Base-by-base conservation (phyloP, 2,797 vertebrate genomes). In the Hirundo rustica region DNA sequence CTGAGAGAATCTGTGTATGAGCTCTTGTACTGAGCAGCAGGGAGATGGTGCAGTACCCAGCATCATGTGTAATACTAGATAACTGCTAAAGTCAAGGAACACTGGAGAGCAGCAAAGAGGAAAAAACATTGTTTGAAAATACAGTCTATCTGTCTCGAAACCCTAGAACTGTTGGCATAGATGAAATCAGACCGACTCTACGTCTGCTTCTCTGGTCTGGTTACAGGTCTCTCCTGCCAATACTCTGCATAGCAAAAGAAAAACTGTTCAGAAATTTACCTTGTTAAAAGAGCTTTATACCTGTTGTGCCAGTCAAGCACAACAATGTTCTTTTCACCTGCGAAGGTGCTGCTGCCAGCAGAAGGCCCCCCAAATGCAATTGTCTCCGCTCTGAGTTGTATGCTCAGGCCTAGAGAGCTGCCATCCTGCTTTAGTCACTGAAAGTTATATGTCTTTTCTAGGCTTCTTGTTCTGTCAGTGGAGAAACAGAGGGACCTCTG, bases 131-230 rank as follows among this genome's bases (percentile, higher is more conserved):
- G 89, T 91, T 94, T 94, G 80, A 90, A 95, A 95, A 96, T 87
- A 88, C 74, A 79, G 71, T 45, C 83, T 93, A 60, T 92, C 80
- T 92, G 48, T 51, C 76, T 76, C 82, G 91, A 96, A 97, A 96
- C 74, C 72, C 65, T 95, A 96, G 93, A 94, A 76, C 48, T 74
- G 38, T 55, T 65, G 91, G 70, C 47, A 22, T 65, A 62, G 68
- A 68, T 96, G 93, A 95, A 96, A 97, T 82, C 68, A 78, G 86
- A 95, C 89, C 86, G 70, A 71, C 48, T 85, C 68, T 95, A 50
- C 32, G 5, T 83, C 66, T 89, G 62, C 50, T n/a, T 76, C 73
- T 89, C 70, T 80, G 84, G 61, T 88, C 87, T 94, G 60, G 73
- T 92, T 94, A 93, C 81, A 55, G 47, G 62, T 66, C 36, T 60